Conservation (phyloP, 2,797 vertebrate species). For the Epinephelus awoara region DNA sequence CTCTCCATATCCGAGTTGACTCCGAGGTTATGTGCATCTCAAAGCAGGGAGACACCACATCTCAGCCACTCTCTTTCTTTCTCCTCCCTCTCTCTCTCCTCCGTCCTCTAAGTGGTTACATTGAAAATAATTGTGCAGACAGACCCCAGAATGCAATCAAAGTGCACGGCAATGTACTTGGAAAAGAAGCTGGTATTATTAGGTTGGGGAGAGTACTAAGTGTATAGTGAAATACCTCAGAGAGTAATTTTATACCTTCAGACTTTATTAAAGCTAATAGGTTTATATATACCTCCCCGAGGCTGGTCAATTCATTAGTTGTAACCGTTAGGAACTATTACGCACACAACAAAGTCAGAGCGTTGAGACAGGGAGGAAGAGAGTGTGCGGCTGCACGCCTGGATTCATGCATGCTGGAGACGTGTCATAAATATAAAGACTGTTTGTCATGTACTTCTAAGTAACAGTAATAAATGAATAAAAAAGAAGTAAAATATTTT, state of each 20-base stretch:
- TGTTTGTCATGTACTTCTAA: neutral
- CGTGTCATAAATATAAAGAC: constrained; percentile 6
- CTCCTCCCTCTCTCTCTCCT: constrained; percentile 42
- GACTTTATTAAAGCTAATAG: constrained; percentile 83
- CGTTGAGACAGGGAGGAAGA: constrained; percentile 39
- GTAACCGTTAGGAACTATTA: constrained; percentile 75
- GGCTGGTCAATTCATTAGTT: constrained; percentile 81
- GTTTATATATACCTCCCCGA: constrained; percentile 82
- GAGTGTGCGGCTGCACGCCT: neutral
- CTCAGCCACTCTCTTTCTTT: constrained; percentile 63
- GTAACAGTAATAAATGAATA: neutral
- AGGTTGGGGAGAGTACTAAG: constrained; percentile 82
- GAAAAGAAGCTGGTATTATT: constrained; percentile 78
- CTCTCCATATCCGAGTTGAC: constrained; percentile 10
- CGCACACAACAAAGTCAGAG: constrained; percentile 76
- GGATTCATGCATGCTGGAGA: constrained; percentile 9
- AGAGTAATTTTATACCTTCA: constrained; percentile 80
- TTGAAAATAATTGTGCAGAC: constrained; percentile 86
- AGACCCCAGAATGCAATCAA: constrained; percentile 85
- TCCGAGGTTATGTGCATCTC: constrained; percentile 29
- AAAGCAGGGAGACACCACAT: constrained; percentile 18
- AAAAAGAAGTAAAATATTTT: neutral
- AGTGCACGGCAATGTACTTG: constrained; percentile 78
- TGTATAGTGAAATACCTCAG: constrained; percentile 80
- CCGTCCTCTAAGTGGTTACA: constrained; percentile 82